phyloP scores from a whole-genome alignment of 2,888 invertebrate genomes.

The Leptogaster cylindrica region DNA sequence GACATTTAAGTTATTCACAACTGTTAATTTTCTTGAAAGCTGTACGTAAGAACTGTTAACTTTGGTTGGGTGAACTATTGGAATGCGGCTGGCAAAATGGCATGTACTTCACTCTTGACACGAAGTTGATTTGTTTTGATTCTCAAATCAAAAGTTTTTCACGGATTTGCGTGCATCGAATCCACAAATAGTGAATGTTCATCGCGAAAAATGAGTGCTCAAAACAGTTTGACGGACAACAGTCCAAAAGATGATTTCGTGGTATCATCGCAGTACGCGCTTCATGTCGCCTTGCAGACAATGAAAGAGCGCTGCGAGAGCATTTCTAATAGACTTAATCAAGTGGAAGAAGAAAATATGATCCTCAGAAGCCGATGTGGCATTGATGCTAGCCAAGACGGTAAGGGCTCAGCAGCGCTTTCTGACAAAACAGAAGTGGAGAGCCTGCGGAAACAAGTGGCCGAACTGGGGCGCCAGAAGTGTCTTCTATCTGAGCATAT shows the following conservation, averaged over 20 bases:
- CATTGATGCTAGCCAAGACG: slow-evolving; percentile 59
- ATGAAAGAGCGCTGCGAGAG: slow-evolving; percentile 82
- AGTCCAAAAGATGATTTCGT: slow-evolving; percentile 12
- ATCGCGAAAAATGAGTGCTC: slow-evolving; percentile 42
- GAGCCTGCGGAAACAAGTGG: slow-evolving; percentile 68
- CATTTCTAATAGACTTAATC: slow-evolving; percentile 73
- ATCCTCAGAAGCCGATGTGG: slow-evolving; percentile 62
- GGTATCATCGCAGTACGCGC: slow-evolving; percentile 62
- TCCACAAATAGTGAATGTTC: too few species aligned
- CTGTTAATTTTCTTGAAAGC: too few species aligned
- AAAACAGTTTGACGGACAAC: slow-evolving; percentile 40
- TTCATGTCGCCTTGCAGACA: slow-evolving; percentile 79
- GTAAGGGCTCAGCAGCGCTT: not conserved
- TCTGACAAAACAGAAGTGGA: slow-evolving; percentile 3
- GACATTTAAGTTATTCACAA: not conserved
- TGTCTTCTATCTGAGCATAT: slow-evolving; percentile 78
- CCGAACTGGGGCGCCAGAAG: slow-evolving; percentile 76
- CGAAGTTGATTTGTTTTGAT: too few species aligned
- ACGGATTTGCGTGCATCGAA: too few species aligned
- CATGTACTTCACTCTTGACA: too few species aligned
- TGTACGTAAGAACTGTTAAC: too few species aligned
- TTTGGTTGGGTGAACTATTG: too few species aligned
- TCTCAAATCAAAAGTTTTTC: too few species aligned
- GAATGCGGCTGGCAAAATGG: too few species aligned
- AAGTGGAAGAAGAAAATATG: slow-evolving; percentile 79